Conservation (phyloP, 1,140 invertebrate species). For the Calephelis virginiensis region DNA sequence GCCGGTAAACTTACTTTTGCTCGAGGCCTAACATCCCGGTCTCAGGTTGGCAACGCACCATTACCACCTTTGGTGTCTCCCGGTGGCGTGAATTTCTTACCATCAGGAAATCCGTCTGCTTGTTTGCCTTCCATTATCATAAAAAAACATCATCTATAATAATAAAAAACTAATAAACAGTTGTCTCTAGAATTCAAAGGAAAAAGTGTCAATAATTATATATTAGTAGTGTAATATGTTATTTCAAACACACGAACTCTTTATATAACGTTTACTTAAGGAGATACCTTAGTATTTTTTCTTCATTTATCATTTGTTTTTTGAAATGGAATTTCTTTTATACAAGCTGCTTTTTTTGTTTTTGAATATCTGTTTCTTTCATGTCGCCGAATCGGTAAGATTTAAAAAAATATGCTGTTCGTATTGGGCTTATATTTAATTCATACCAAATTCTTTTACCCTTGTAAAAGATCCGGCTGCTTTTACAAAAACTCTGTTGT, state of each 20-base stretch:
- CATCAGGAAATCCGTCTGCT: too few relatives aligned
- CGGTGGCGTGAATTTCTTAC: too few relatives aligned
- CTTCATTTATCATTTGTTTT: neutral
- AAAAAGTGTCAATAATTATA: constrained; percentile 2
- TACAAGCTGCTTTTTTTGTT: neutral
- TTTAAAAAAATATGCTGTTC: too few relatives aligned
- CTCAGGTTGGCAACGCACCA: too few relatives aligned
- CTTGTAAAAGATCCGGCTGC: too few relatives aligned
- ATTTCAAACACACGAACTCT: neutral
- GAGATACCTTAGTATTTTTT: neutral
- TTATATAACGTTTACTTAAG: constrained; percentile 1
- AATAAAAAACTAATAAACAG: too few relatives aligned
- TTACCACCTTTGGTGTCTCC: too few relatives aligned
- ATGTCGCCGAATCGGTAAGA: neutral
- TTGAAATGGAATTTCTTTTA: neutral
- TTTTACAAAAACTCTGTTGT: neutral
- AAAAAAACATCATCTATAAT: too few relatives aligned
- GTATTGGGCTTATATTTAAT: neutral
- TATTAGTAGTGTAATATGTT: neutral
- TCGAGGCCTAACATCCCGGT: too few relatives aligned
- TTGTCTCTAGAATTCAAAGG: neutral
- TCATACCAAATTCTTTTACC: neutral
- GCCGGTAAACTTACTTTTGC: too few relatives aligned
- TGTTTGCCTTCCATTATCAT: too few relatives aligned
- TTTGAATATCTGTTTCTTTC: constrained; percentile 12